phyloP scores from a whole-genome alignment of 2,797 vertebrate genomes.

The Carduelis carduelis region DNA sequence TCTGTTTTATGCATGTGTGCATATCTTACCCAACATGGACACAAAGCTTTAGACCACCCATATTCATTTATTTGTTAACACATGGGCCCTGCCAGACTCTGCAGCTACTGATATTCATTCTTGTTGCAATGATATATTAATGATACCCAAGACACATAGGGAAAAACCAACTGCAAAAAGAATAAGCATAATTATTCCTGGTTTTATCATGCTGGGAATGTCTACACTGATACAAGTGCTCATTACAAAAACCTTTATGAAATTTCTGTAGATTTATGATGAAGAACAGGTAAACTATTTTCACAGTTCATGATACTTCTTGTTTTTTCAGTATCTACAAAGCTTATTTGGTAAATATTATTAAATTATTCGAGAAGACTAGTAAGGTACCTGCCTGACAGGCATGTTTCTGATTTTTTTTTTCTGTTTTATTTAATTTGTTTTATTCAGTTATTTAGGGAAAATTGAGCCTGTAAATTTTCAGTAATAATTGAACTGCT shows the following conservation, averaged over 20 bases:
- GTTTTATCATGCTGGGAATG: neutral
- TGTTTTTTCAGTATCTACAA: neutral
- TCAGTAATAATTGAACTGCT: slow-evolving; percentile 20
- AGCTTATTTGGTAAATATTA: slow-evolving; percentile 22
- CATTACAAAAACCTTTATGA: neutral
- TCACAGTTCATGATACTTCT: neutral
- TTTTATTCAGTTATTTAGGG: slow-evolving; percentile 40
- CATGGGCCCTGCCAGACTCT: neutral
- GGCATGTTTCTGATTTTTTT: neutral
- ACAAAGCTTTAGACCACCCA: neutral
- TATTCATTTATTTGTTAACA: neutral
- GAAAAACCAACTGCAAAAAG: neutral
- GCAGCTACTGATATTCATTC: neutral
- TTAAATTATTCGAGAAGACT: slow-evolving; percentile 39
- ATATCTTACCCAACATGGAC: neutral
- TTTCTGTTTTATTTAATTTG: slow-evolving; percentile 41
- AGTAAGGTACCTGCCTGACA: slow-evolving; percentile 39
- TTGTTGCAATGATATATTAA: neutral
- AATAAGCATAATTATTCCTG: neutral
- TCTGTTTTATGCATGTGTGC: neutral
- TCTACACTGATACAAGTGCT: neutral
- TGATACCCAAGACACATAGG: neutral
- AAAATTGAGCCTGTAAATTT: slow-evolving; percentile 33
- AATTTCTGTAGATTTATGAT: neutral
- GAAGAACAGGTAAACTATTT: neutral